Conservation (phyloP, 2,888 invertebrate species). For the Himalopsyche anomala region DNA sequence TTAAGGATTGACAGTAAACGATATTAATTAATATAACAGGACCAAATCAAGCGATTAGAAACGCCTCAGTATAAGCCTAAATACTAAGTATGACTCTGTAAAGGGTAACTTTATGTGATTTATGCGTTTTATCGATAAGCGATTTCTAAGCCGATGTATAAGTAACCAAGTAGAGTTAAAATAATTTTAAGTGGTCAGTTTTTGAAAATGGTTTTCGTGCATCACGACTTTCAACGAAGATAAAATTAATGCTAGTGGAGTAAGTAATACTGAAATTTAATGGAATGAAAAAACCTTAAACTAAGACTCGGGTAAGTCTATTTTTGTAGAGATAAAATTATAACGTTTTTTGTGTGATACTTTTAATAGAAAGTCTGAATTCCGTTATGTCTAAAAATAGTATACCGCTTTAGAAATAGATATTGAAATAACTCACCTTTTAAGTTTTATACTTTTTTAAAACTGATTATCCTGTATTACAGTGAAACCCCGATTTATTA, state of each 20-base stretch:
- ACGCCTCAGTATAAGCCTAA: too few species aligned
- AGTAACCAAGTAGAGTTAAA: background rate
- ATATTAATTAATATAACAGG: too few species aligned
- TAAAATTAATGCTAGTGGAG: background rate
- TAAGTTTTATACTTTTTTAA: too few species aligned
- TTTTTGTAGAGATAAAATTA: background rate
- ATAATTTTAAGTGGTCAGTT: conserved; percentile 24
- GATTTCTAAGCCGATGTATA: background rate
- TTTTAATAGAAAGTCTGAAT: background rate
- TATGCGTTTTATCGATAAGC: background rate
- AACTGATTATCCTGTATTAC: too few species aligned
- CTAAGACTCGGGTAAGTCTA: background rate
- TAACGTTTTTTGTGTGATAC: conserved; percentile 4
- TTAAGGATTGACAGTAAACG: too few species aligned
- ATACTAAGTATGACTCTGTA: background rate
- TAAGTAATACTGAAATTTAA: too few species aligned
- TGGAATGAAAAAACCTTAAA: background rate
- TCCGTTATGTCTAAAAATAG: background rate
- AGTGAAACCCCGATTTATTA: too few species aligned
- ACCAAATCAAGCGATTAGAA: too few species aligned
- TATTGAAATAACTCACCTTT: background rate
- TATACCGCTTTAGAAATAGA: background rate
- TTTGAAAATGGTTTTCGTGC: conserved; percentile 15
- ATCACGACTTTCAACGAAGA: background rate
- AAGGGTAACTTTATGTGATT: conserved; percentile 7